Evolutionary conservation across 1,140 invertebrate species (phyloP).

Genomic region (Berghia stephanieae): DNA sequence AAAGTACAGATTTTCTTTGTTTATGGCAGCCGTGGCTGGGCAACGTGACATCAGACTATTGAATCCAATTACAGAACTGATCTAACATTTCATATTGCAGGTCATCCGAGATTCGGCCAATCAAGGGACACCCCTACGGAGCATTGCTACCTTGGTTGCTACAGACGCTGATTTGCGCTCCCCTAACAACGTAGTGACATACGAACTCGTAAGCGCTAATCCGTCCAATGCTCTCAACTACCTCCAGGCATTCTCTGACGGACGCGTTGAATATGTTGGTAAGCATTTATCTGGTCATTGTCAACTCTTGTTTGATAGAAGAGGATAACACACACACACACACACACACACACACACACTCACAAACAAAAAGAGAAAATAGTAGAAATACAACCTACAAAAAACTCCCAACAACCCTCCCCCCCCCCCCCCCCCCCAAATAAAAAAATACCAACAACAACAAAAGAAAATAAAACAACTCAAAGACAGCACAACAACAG

Average conservation of each 20-base stretch:
- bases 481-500: neutral
- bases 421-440: too few relatives aligned
- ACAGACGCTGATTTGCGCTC: conserved; percentile 35
- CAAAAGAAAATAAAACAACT: neutral
- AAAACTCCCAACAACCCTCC: too few relatives aligned
- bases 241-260: neutral
- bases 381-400: neutral
- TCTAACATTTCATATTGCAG: too few relatives aligned
- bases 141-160: conserved; percentile 18
- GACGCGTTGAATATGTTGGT: neutral
- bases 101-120: too few relatives aligned
- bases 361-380: neutral
- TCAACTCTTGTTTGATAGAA: neutral
- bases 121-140: conserved; percentile 25
- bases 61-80: too few relatives aligned
- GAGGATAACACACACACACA: neutral
- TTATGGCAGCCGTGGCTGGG: too few relatives aligned
- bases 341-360: conserved; percentile 15
- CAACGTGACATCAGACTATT: too few relatives aligned
- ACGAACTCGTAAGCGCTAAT: neutral
- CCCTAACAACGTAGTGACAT: conserved; percentile 33
- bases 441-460: neutral
- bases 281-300: neutral
- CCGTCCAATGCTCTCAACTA: neutral
- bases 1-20: too few relatives aligned